Evolutionary conservation across 64 coral and sea anemone genomes (phyloP), one percentile per base, ranked within the genome.

Genomic region (Catalaphyllia jardinei): DNA sequence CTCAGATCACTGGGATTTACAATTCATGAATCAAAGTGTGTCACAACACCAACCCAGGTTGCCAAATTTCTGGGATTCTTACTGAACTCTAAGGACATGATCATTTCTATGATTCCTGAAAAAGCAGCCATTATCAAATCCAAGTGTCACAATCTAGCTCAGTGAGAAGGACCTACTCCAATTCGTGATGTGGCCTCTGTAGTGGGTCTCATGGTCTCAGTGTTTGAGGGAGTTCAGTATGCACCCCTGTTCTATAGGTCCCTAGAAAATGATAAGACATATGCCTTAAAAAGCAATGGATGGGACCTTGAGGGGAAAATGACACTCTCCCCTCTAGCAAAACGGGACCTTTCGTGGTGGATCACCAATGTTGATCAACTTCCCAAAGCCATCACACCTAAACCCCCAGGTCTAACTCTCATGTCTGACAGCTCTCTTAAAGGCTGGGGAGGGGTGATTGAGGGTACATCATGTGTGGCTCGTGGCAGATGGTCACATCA

Each of bases 381-480:
- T 54, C 80, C 72, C 38, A 52, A 78, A 35, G 22, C 80, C 51
- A 92, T 86, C 62, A 54, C 49, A 9, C 29, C 54, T 42, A 67
- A 19, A n/a, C 50, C 72, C 57, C 29, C 72, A 35, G 33, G n/a
- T n/a, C n/a, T n/a, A 35, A 35, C 33, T 35, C 33, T 35, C 33
- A 35, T 35, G 33, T 35, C 33, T 35, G 33, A 35, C 33, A 86
- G 89, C 80, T 86, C 89, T 29, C 89, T 91, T 51, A 57, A 75
- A 82, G 89, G 80, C 24, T 91, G 89, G 79, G 71, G 89, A 62
- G 69, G 89, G 55, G 74, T 92, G 80, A 55, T 92, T 61, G 81
- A 92, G 57, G 90, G 83, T 33, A 92, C 81, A 29, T 18, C 35
- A 33, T 50, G 17, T 10, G 38, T 61, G 24, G 64, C 77, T 10